Evolutionary conservation across 2,888 invertebrate species (phyloP).

Genomic region (Hesperia comma): DNA sequence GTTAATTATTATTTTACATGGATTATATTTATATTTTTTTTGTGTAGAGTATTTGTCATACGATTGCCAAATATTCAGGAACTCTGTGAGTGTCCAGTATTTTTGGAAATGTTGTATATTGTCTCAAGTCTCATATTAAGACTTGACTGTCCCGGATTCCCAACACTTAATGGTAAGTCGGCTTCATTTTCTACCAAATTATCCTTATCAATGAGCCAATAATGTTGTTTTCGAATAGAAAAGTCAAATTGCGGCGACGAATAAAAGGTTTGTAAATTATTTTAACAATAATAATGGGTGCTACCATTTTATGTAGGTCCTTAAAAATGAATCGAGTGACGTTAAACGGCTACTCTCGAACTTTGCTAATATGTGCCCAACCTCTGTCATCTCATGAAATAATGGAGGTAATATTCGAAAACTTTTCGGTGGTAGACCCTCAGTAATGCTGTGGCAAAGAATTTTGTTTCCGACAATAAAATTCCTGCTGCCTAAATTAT

Average conservation of each 20-base stretch:
- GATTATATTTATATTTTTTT: no score
- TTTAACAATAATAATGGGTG: slow-evolving; percentile 9
- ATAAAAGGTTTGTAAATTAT: background rate
- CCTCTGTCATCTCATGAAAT: slow-evolving; percentile 82
- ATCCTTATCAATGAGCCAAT: no score
- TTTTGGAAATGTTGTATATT: no score
- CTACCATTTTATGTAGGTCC: slow-evolving; percentile 40
- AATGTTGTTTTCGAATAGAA: no score
- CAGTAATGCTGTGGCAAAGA: slow-evolving; percentile 70
- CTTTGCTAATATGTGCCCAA: slow-evolving; percentile 83
- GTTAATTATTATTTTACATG: no score
- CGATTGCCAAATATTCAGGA: no score
- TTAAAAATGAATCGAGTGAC: slow-evolving; percentile 69
- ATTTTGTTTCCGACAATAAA: slow-evolving; percentile 72
- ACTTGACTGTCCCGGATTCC: no score
- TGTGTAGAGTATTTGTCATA: no score
- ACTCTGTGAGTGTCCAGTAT: no score
- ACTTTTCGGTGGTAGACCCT: slow-evolving; percentile 70
- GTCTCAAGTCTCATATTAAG: no score
- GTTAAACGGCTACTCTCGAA: slow-evolving; percentile 66
- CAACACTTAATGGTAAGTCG: no score
- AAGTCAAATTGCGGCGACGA: background rate
- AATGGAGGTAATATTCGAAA: slow-evolving; percentile 83
- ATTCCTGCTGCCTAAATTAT: slow-evolving; percentile 63
- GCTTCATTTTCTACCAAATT: no score